Conservation (phyloP, 2,113 vertebrate genomes). For the Holacanthus passer region DNA sequence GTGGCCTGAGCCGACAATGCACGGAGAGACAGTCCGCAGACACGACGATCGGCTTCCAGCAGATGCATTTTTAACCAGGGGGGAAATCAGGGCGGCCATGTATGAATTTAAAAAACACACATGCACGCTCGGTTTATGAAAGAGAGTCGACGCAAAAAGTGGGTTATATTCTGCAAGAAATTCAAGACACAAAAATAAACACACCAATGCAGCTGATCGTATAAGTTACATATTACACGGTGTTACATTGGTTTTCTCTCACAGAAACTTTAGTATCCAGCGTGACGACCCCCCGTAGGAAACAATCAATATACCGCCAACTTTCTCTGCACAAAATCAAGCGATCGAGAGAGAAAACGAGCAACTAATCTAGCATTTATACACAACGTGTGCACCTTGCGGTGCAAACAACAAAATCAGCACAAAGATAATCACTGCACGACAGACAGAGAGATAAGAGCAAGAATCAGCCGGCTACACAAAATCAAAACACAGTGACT, state of each 20-base stretch:
- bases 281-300: constrained; percentile 33
- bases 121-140: neutral
- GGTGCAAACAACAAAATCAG: constrained; percentile 7
- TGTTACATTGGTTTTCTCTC: neutral
- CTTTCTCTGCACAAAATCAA: constrained; percentile 73
- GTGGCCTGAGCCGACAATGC: constrained; percentile 66
- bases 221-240: too few relatives aligned
- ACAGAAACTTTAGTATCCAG: constrained; percentile 55
- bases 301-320: constrained; percentile 80
- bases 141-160: neutral
- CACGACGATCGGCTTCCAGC: constrained; percentile 44
- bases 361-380: neutral
- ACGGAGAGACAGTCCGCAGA: constrained; percentile 16
- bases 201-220: neutral
- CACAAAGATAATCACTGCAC: constrained; percentile 62
- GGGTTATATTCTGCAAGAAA: too few relatives aligned
- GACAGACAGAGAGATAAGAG: constrained; percentile 24
- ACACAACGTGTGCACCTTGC: neutral
- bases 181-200: neutral
- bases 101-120: neutral
- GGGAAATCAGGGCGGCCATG: neutral
- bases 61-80: constrained; percentile 1
- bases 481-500: constrained; percentile 68
- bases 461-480: constrained; percentile 45
- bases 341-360: constrained; percentile 3